Conservation (phyloP, 2,888 invertebrate genomes). For the Eurytoma adleriae region DNA sequence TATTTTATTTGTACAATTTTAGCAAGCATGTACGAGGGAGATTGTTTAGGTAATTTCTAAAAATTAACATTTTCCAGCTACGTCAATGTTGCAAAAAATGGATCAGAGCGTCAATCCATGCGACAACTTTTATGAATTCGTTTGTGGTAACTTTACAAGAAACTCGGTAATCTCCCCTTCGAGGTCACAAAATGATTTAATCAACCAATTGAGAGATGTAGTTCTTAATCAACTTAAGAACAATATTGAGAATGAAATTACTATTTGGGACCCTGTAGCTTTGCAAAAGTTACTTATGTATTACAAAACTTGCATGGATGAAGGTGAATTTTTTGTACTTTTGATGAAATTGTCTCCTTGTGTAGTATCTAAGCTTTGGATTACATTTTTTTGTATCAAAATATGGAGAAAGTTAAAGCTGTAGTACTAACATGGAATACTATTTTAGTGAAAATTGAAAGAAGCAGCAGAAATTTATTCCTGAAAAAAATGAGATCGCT, state of each 20-base stretch:
- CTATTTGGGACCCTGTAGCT: slow-evolving; percentile 81
- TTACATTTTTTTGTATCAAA: no score
- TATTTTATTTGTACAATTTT: no score
- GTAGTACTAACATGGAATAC: background rate
- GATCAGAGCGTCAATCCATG: slow-evolving; percentile 84
- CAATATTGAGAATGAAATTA: slow-evolving; percentile 82
- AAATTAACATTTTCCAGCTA: slow-evolving; percentile 77
- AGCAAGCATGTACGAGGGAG: no score
- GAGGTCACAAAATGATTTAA: background rate
- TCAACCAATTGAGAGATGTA: slow-evolving; percentile 61
- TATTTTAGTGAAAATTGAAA: slow-evolving; percentile 34
- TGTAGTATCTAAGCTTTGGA: no score
- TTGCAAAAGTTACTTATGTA: slow-evolving; percentile 88
- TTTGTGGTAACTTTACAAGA: slow-evolving; percentile 78
- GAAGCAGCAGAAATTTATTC: slow-evolving; percentile 80
- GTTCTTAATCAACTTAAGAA: slow-evolving; percentile 85
- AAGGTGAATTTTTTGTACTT: no score
- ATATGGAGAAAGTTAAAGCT: no score
- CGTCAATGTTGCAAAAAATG: slow-evolving; percentile 84
- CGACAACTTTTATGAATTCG: slow-evolving; percentile 87
- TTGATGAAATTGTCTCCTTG: no score
- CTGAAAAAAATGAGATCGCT: slow-evolving; percentile 83
- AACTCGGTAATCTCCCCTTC: background rate
- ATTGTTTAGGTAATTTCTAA: no score
- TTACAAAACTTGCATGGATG: slow-evolving; percentile 92